Evolutionary conservation across 2,113 vertebrate species (phyloP).

Genomic region (Orientallactaga bullata): DNA sequence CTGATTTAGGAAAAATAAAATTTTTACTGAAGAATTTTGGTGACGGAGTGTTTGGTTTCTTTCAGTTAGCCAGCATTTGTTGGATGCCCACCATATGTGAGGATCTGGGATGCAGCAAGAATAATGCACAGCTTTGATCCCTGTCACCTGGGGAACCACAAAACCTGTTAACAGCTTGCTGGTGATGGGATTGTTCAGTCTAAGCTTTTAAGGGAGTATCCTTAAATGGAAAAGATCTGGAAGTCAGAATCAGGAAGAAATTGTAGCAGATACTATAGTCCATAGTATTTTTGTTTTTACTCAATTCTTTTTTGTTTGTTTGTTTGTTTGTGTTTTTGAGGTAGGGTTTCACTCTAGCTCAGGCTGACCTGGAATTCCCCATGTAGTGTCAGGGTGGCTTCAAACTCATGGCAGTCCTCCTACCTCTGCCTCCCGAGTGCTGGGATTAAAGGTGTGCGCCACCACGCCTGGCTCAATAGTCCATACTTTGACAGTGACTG

Average conservation of each 20-base stretch:
- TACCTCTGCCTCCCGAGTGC: too few relatives aligned
- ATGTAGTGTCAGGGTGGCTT: too few relatives aligned
- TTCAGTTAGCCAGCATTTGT: neutral
- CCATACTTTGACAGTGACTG: neutral
- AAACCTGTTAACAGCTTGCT: neutral
- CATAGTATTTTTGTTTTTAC: too few relatives aligned
- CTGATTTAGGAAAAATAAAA: neutral
- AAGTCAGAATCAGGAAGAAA: neutral
- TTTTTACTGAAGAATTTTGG: slow-evolving; percentile 13
- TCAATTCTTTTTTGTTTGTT: too few relatives aligned
- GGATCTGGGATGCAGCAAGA: neutral
- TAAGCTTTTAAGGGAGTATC: accelerated
- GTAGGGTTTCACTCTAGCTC: too few relatives aligned
- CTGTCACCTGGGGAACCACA: neutral
- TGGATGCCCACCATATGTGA: neutral
- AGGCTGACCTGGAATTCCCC: too few relatives aligned
- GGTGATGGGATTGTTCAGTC: neutral
- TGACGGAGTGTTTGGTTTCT: neutral
- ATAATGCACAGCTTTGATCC: neutral
- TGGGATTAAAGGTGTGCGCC: too few relatives aligned
- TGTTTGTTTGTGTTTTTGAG: too few relatives aligned
- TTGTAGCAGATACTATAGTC: neutral
- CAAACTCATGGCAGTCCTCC: too few relatives aligned
- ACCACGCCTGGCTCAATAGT: too few relatives aligned
- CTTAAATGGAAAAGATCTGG: neutral